These are phyloP conservation scores for Psococerastis gibbosa DNA, from an alignment of 2,888 invertebrate species.

Conservation along the genomic window DNA sequence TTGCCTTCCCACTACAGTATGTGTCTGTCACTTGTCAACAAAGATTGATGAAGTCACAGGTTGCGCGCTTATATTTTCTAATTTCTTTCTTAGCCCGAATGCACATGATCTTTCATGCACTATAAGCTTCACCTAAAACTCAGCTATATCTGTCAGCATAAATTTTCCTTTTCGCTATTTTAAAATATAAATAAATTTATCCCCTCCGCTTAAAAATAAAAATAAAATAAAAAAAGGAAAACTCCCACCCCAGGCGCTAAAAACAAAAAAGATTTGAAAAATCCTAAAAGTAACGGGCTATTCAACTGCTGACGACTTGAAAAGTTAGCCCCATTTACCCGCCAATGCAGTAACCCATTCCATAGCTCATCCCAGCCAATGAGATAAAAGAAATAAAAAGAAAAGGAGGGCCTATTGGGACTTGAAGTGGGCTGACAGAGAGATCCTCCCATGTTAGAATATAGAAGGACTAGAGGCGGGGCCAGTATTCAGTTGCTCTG, in stretches of 20 bases:
- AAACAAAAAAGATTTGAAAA: neutral
- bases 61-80: too few relatives aligned
- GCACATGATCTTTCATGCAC: too few relatives aligned
- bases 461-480: too few relatives aligned
- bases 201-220: neutral
- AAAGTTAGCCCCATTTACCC: neutral
- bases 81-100: too few relatives aligned
- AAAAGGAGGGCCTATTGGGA: neutral
- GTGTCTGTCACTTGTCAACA: too few relatives aligned
- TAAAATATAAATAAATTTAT: neutral
- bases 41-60: too few relatives aligned
- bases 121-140: too few relatives aligned
- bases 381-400: conserved; percentile 1
- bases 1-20: too few relatives aligned
- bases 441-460: neutral
- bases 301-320: neutral
- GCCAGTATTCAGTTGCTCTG: too few relatives aligned
- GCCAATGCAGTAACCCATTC: neutral
- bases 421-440: too few relatives aligned
- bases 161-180: neutral
- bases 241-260: neutral
- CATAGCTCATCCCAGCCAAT: conserved; percentile 5
- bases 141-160: too few relatives aligned
- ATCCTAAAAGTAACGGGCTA: neutral
- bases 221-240: neutral